Percentiles rank a stretch among this genome's conserved stretches.
Conservation (phyloP, 1,140 invertebrate genomes). For the Rhynchophorus ferrugineus region DNA sequence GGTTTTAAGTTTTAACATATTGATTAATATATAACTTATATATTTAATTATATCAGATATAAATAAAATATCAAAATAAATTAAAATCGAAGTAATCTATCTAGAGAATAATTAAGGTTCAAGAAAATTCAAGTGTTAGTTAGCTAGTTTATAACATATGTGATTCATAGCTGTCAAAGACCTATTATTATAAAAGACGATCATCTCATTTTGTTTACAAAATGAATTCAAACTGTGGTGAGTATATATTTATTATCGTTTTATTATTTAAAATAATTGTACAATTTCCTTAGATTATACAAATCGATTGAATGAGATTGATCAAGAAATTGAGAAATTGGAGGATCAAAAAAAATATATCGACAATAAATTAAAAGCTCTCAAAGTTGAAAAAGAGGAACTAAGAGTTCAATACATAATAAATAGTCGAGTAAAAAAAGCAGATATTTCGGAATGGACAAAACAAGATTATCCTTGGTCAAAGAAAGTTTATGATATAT, state of each 20-base stretch:
- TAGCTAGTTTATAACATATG: no score
- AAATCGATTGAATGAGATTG: constrained; percentile 5
- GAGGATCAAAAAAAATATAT: constrained; percentile 3
- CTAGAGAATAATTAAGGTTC: no score
- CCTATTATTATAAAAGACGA: no score
- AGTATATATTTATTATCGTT: neutral
- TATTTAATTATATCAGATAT: no score
- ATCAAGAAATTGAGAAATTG: neutral
- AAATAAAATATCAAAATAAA: no score
- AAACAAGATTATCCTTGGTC: constrained; percentile 32
- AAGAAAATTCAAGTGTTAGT: no score
- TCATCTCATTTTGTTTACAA: neutral
- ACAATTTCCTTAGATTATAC: neutral
- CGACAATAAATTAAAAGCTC: constrained; percentile 10
- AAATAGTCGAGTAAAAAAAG: constrained; percentile 12
- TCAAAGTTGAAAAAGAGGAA: neutral
- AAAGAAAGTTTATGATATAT: constrained; percentile 53
- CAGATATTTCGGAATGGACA: constrained; percentile 18
- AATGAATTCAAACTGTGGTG: neutral
- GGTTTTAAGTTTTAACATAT: no score
- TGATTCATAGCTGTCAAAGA: no score
- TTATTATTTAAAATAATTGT: no score
- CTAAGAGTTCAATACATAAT: constrained; percentile 1
- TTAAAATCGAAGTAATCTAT: no score
- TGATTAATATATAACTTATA: no score